Base-by-base conservation (phyloP, 1,140 invertebrate species). In the Conus ventricosus region DNA sequence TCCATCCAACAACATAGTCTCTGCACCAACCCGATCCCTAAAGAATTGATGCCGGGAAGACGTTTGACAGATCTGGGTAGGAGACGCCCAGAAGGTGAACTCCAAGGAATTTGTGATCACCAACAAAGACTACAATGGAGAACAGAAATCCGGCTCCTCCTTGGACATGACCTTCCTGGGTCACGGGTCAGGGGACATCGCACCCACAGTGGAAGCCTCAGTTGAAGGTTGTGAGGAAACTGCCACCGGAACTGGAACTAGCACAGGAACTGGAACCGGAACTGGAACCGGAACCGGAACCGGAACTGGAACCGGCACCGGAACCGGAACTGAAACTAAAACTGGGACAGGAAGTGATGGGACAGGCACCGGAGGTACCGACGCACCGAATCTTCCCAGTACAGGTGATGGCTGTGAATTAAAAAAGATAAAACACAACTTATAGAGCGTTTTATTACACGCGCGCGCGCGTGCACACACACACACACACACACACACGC, bases 141-240 rank as follows among this genome's bases (percentile, higher is more conserved):
- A 25, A 25, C 82, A 89, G 54, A 87, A 88, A 27, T n/a, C 57
- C 11, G 90, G 90, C 0, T 87, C 78, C 20, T 85, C 85, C 11
- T 67, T 90, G 51, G 88, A 80, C 60, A 71, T 90, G 75, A 71
- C 86, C 13, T 89, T 90, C 84, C 54, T 88, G n/a, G 90, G 83
- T 57, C 87, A 88, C 55, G 87, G 71, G 0, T 63, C 57, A 20
- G 90, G 88, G 2, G 87, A 90, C 80, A 88, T 87, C 25, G 81
- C 55, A 7, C 89, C 89, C 53, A 25, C 55, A 6, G 81, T 85
- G 10, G 80, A 23, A 8, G 76, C 84, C 67, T 39, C 53, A 17
- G 27, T 90, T 6, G 89, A 90, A 27, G 84, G 84, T n/a, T 27
- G 85, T 80, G 67, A 23, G 5, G 75, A 23, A 8, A 63, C 23